Conservation (phyloP, 2,888 invertebrate genomes). For the Perizoma affinitatum region DNA sequence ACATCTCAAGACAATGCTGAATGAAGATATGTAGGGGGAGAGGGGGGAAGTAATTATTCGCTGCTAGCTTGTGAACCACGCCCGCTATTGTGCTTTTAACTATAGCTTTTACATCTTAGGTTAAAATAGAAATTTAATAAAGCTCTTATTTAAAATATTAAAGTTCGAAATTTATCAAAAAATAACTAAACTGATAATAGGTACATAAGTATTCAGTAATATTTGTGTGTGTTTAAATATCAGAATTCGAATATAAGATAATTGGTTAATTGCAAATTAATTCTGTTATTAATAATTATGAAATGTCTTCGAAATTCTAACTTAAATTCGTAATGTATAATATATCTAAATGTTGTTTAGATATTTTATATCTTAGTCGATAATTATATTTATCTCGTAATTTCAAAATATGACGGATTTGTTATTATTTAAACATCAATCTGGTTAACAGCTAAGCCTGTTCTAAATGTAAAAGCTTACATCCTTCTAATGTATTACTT, state of each 20-base stretch:
- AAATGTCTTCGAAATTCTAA: slow-evolving; percentile 19
- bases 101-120: slow-evolving; percentile 62
- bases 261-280: too few relatives aligned
- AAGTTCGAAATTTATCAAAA: slow-evolving; percentile 22
- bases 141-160: slow-evolving; percentile 12
- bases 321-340: slow-evolving; percentile 15
- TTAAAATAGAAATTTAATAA: slow-evolving; percentile 48
- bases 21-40: slow-evolving; percentile 61
- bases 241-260: slow-evolving; percentile 11
- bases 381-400: too few relatives aligned
- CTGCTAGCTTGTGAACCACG: slow-evolving; percentile 74
- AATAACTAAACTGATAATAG: background rate
- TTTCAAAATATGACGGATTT: too few relatives aligned
- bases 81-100: slow-evolving; percentile 75
- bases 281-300: too few relatives aligned
- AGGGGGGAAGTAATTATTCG: slow-evolving; percentile 73
- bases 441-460: background rate
- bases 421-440: slow-evolving; percentile 3
- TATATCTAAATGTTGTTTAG: too few relatives aligned
- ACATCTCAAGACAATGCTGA: slow-evolving; percentile 77
- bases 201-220: slow-evolving; percentile 12
- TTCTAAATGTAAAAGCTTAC: slow-evolving; percentile 6
- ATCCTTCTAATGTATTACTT: slow-evolving; percentile 3
- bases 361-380: too few relatives aligned
- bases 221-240: slow-evolving; percentile 17